These are phyloP conservation scores for Conistra vaccinii DNA, from an alignment of 2,888 invertebrate species.

Conservation along the genomic window DNA sequence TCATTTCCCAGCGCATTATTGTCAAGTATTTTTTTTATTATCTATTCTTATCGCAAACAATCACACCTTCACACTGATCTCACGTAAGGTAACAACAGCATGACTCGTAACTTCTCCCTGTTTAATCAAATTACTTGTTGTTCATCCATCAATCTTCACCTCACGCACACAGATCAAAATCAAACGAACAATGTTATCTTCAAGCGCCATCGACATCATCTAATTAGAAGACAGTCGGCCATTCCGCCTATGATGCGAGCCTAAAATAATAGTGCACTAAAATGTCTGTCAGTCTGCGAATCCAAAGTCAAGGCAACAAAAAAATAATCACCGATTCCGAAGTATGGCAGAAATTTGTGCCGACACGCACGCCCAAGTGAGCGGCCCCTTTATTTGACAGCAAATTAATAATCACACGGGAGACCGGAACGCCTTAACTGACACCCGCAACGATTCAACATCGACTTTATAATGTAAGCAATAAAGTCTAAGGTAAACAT, in stretches of 20 bases:
- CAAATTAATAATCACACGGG: conserved; percentile 88
- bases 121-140: conserved; percentile 52
- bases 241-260: conserved; percentile 78
- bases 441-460: conserved; percentile 78
- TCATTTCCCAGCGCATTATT: conserved; percentile 32
- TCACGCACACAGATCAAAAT: conserved; percentile 57
- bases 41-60: conserved; percentile 39
- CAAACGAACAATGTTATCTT: conserved; percentile 66
- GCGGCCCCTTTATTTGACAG: conserved; percentile 91
- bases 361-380: conserved; percentile 90
- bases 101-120: conserved; percentile 36
- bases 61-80: conserved; percentile 35
- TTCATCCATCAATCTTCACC: conserved; percentile 53
- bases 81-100: conserved; percentile 21
- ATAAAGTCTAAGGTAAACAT: conserved; percentile 85
- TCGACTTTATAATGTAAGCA: conserved; percentile 83
- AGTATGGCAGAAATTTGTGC: conserved; percentile 90
- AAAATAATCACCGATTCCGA: conserved; percentile 89
- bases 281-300: conserved; percentile 87
- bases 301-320: conserved; percentile 87
- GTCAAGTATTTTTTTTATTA: conserved; percentile 50
- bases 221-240: conserved; percentile 79
- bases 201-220: conserved; percentile 74
- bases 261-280: conserved; percentile 83
- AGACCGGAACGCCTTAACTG: conserved; percentile 85